Evolutionary conservation across 2,797 vertebrate species (phyloP).

Genomic region (Aphelocoma californica): DNA sequence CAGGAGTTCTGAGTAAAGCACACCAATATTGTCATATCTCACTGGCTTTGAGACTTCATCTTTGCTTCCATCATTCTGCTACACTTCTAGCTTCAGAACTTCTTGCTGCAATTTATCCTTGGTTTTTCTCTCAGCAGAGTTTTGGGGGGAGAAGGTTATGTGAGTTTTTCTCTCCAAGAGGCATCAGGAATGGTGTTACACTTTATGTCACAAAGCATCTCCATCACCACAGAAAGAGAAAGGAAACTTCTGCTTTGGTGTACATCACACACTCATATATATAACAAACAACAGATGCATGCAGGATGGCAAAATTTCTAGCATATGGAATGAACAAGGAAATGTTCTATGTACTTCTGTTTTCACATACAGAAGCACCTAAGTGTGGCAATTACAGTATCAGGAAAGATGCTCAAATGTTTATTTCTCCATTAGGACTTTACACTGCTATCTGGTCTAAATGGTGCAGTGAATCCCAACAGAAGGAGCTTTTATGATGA

Average conservation of each 20-base stretch:
- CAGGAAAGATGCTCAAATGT: constrained; percentile 43
- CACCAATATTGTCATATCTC: not conserved
- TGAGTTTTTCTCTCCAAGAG: not conserved
- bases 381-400: constrained; percentile 40
- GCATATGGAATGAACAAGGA: not conserved
- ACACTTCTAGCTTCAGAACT: not conserved
- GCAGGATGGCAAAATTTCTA: not conserved
- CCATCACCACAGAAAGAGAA: not conserved
- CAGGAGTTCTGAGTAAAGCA: not conserved
- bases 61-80: not conserved
- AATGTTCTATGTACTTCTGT: constrained; percentile 29
- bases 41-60: not conserved
- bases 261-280: not conserved
- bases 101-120: not conserved
- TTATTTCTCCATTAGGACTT: constrained; percentile 63
- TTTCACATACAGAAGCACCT: constrained; percentile 42
- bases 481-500: constrained; percentile 60
- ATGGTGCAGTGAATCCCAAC: constrained; percentile 27
- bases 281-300: not conserved
- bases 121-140: not conserved
- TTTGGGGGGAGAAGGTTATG: accelerated
- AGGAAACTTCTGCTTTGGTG: not conserved
- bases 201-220: not conserved
- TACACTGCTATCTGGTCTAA: constrained; percentile 47
- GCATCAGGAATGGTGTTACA: not conserved